Evolutionary conservation across 2,888 invertebrate genomes (phyloP), one percentile per base, ranked within the genome.

Genomic region (Plutella xylostella): DNA sequence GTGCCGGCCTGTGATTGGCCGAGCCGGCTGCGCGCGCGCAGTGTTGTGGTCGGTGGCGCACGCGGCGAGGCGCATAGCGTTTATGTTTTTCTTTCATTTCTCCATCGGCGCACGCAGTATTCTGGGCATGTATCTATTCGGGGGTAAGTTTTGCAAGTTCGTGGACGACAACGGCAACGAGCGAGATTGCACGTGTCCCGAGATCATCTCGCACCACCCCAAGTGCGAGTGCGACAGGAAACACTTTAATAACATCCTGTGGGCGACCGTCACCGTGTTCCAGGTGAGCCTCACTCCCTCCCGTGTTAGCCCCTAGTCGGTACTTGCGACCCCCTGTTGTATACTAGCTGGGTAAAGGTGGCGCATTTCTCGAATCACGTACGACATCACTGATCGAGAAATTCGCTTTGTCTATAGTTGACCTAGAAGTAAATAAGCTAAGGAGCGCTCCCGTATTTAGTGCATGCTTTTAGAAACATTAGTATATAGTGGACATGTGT

Each of bases 121-220:
- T 87, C 93, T 97, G 89, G 97, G 97, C 88, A 97, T 97, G 96
- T 96, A 96, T 90, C 93, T 97, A 87, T 97, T 97, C 89, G 97
- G 97, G 87, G 96, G 97, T 92, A 96, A 96, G 92, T 97, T 97
- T 94, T 97, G 97, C 94, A 95, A 94, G 91, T 93, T 91, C 89
- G 89, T 90, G 86, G 94, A 95, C 86, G 92, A 92, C 78, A 87
- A 88, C 74, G 91, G 90, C 82, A 85, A 85, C 79, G 90, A 90
- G 85, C 89, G 92, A 77, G 93, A 93, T 86, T 98, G 98, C 87
- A 92, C 92, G 83, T 97, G 97, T 88, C 90, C 90, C 73, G 94
- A 94, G 88, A 93, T 94, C 85, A 88, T 92, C 78, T 91, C 92
- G 78, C 91, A 91, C 80, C 92, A 92, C 86, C 91, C 92, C 76